These are phyloP conservation scores for Drosophila punjabiensis DNA, from an alignment of 1,140 invertebrate species.

Conservation along the genomic window DNA sequence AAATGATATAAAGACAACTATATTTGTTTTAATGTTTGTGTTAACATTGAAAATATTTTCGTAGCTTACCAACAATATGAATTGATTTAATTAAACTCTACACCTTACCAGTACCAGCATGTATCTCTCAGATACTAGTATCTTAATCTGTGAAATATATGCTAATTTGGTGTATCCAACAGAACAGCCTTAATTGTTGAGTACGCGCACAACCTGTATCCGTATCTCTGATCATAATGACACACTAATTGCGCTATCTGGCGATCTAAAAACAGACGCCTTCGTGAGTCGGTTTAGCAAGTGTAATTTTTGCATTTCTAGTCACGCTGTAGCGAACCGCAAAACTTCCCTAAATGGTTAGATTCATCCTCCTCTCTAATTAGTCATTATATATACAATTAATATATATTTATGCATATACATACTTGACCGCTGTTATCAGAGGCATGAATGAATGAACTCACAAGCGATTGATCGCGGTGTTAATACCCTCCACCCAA, in stretches of 20 bases:
- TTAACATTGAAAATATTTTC: not conserved
- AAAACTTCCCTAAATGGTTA: constrained; percentile 41
- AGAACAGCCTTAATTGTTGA: constrained; percentile 35
- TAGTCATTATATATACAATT: constrained; percentile 10
- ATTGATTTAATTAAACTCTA: constrained; percentile 2
- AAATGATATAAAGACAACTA: not conserved
- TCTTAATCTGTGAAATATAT: constrained; percentile 8
- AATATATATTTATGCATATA: not conserved
- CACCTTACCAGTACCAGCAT: constrained; percentile 4
- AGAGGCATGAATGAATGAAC: constrained; percentile 80
- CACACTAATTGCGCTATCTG: constrained; percentile 59
- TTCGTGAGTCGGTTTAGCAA: constrained; percentile 21
- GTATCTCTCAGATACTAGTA: constrained; percentile 5
- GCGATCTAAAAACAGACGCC: constrained; percentile 7
- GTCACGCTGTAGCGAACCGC: constrained; percentile 19
- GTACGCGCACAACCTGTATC: constrained; percentile 33
- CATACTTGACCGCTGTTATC: constrained; percentile 54
- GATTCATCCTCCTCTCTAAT: constrained; percentile 2
- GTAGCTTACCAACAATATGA: not conserved
- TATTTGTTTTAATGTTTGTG: not conserved
- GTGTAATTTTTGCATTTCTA: constrained; percentile 23
- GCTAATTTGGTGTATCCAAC: constrained; percentile 32
- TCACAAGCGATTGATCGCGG: constrained; percentile 55
- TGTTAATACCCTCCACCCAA: constrained; percentile 77
- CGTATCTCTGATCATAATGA: constrained; percentile 54